Base-by-base conservation (phyloP, 2,888 invertebrate species). In the Phlogophora meticulosa region DNA sequence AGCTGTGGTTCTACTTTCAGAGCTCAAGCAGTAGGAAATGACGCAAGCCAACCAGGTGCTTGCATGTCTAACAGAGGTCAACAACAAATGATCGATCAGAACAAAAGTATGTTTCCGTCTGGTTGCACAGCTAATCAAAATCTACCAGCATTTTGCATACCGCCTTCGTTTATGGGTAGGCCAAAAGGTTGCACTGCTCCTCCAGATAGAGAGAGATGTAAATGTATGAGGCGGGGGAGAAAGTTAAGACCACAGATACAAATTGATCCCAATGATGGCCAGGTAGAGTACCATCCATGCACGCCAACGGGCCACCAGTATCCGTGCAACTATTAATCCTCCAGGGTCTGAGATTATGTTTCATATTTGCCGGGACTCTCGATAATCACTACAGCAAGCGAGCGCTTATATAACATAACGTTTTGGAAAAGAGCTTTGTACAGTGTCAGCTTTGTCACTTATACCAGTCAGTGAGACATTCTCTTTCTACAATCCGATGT, bases 261-360 rank as follows among this genome's bases (percentile, higher is more conserved):
- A 4, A 17, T 32, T 1, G 13, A 73, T 63, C 15, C 62, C 7
- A 80, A 80, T 13, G 79, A 76, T 13, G 51, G 15, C 34, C 68
- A 81, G 10, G 58, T 71, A 7, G 76, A 81, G 0, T 82, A 64
- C 7, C 70, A 70, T 7, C 81, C 80, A 5, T 87, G 76, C 40
- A 81, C 66, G 24, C 71, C 82, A 3, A 65, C 79, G 71, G 20
- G 83, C 55, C 73, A 71, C 55, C 73, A 71, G 1, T 84, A 74
- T 51, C 84, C 84, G 0, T 85, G 76, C 51, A 84, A 77, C 45
- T 87, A 69, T 73, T 85, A 58, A 48, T 36, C 1, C 7, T 66
- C 1, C 10, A 28, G 36, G 40, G n/a, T 36, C 10, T 36, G 28
- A 38, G 1, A 11, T 24, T 42, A 24, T 45, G 20, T 58, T 48